Percentiles rank a stretch among this genome's conserved stretches.
Evolutionary conservation across 2,113 vertebrate species (phyloP).

Genomic region (Stomatorhinus ivindoensis): DNA sequence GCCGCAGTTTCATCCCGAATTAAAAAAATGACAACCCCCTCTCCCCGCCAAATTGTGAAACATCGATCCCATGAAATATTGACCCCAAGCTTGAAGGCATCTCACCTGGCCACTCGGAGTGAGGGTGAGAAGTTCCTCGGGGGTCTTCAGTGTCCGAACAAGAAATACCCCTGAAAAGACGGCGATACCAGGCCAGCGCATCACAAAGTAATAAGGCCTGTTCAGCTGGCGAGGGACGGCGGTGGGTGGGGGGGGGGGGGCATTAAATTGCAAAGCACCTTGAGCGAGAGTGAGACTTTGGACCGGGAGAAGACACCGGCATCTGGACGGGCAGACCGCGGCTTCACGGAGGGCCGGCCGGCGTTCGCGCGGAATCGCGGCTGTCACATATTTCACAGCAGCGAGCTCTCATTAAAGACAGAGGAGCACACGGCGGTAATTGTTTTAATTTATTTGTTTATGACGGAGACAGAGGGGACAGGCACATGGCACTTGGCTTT

Average conservation of each 20-base stretch:
- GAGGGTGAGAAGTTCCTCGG: not conserved
- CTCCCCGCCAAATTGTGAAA: not conserved
- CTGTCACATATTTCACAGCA: slow-evolving; percentile 53
- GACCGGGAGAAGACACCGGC: slow-evolving; percentile 10
- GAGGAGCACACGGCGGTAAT: slow-evolving; percentile 51
- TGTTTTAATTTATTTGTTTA: slow-evolving; percentile 72
- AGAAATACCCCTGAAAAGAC: not conserved
- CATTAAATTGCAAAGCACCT: not conserved
- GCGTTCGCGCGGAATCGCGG: slow-evolving; percentile 45
- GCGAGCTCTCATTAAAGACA: slow-evolving; percentile 52
- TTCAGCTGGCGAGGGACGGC: not conserved
- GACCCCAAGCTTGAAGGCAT: not conserved
- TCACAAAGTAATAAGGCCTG: not conserved
- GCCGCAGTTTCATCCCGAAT: not conserved
- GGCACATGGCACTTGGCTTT: slow-evolving; percentile 53
- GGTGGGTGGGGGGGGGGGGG: not conserved
- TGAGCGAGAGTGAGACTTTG: not conserved
- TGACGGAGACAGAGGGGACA: slow-evolving; percentile 59
- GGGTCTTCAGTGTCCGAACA: not conserved
- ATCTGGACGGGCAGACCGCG: slow-evolving; percentile 38
- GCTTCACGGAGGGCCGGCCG: slow-evolving; percentile 38
- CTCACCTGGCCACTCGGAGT: not conserved
- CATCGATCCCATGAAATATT: not conserved
- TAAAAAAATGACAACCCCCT: not conserved
- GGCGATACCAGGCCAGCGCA: not conserved